Percentiles rank a stretch among this genome's conserved stretches.
Conservation (phyloP, 2,797 vertebrate genomes). For the Tadarida brasiliensis region DNA sequence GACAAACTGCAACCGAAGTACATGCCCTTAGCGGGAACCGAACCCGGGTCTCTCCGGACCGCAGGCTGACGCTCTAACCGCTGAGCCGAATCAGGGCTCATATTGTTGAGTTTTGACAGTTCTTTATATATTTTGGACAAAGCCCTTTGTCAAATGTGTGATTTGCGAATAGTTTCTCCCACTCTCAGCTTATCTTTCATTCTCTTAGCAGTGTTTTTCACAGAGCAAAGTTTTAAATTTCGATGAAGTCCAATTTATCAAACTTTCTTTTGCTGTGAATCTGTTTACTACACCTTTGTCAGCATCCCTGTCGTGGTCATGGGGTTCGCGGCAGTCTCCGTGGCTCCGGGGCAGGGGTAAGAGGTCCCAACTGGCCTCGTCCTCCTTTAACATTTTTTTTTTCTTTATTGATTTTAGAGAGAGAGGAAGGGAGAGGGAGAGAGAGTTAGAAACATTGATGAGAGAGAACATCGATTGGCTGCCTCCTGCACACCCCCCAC, state of each 20-base stretch:
- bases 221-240: neutral
- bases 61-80: no score
- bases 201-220: neutral
- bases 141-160: neutral
- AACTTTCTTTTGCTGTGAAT: fast-evolving
- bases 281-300: fast-evolving
- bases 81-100: no score
- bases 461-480: no score
- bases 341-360: fast-evolving
- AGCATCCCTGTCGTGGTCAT: fast-evolving
- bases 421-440: no score
- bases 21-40: no score
- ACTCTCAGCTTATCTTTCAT: neutral
- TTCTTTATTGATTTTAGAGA: no score
- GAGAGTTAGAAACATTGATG: no score
- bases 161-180: neutral
- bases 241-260: fast-evolving
- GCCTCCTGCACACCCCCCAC: no score
- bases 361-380: fast-evolving
- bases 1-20: no score
- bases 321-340: fast-evolving
- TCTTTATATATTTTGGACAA: neutral
- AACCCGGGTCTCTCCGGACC: no score
- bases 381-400: no score
- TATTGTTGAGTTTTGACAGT: neutral